Percentiles rank a stretch among this genome's conserved stretches.
These are phyloP conservation scores for Drosophila erecta DNA, from an alignment of 1,140 invertebrate genomes.

Conservation along the genomic window DNA sequence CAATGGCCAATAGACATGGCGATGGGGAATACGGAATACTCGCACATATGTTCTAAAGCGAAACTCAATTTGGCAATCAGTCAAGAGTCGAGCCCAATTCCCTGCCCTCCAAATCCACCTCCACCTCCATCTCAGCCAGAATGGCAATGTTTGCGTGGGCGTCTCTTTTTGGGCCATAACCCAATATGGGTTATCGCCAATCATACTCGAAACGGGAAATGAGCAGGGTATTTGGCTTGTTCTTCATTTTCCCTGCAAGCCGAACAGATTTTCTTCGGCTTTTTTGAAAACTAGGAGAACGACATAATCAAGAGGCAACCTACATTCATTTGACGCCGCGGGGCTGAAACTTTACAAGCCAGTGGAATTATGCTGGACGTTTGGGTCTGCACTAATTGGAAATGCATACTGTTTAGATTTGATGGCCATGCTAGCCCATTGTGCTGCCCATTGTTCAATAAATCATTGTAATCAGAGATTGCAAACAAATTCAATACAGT, in stretches of 20 bases:
- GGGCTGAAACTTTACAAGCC: background rate
- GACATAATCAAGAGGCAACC: background rate
- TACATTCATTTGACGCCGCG: background rate
- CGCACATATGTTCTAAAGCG: constrained; percentile 31
- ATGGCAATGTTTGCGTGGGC: constrained; percentile 25
- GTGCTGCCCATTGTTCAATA: too few relatives aligned
- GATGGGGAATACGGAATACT: constrained; percentile 21
- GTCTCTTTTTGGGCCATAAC: constrained; percentile 5
- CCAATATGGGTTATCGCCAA: constrained; percentile 34
- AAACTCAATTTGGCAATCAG: constrained; percentile 62
- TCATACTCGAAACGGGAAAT: constrained; percentile 1
- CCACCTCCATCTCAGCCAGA: background rate
- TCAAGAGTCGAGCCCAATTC: constrained; percentile 25
- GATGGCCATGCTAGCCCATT: background rate
- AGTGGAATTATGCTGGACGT: background rate
- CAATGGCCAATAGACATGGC: constrained; percentile 11
- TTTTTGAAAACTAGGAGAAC: too few relatives aligned
- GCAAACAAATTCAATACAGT: background rate
- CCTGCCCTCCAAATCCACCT: background rate
- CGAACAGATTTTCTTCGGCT: background rate
- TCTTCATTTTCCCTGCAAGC: background rate
- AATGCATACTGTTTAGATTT: background rate
- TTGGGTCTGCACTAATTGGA: background rate
- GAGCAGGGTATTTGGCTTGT: background rate
- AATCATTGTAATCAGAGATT: background rate